Base-by-base conservation (phyloP, 1,140 invertebrate species). In the Nasonia vitripennis region DNA sequence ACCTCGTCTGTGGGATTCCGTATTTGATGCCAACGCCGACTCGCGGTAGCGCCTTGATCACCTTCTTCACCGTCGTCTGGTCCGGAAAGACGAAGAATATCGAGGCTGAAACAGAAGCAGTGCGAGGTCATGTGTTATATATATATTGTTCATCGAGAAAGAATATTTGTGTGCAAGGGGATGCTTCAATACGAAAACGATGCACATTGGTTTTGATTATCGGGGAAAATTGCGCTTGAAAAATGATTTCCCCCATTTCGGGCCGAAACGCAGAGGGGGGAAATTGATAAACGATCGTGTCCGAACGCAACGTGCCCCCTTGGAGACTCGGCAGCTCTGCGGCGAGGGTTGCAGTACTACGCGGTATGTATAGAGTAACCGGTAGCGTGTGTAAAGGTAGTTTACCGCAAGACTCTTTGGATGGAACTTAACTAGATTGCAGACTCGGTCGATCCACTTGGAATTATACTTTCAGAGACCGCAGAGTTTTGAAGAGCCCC, bases 21-120 rank as follows among this genome's bases (percentile, higher is more conserved):
- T 99, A 99, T 94, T 99, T 99, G 93, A 99, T 98, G 88, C 99
- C 99, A 55, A 99, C 98, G n/a, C 99, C 99, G 87, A 99, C 98
- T 81, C 98, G 95, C 1, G 99, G 99, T 87, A 99, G 94, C 0
- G 98, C 98, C 94, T 99, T 99, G 91, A 99, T 99, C 83, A 99
- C 98, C 94, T 99, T 98, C 94, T 99, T 99, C 89, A 99, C 98
- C 55, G 98, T 99, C 68, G 96, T 95, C 93, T 99, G 98, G 92
- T 99, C 98, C 84, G 97, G 96, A 91, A 99, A 99, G 78, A 98
- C 98, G 94, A 99, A 99, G 95, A 99, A 97, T 89, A 99, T 98
- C 31, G 99, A 99, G 51, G 98, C 98, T 99, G 95, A 87, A 95
- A 95, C 92, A 88, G 94, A 92, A 86, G 90, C 23, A 81, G 71